Base-by-base conservation (phyloP, 1,140 invertebrate species). In the Drosophila equinoxialis region DNA sequence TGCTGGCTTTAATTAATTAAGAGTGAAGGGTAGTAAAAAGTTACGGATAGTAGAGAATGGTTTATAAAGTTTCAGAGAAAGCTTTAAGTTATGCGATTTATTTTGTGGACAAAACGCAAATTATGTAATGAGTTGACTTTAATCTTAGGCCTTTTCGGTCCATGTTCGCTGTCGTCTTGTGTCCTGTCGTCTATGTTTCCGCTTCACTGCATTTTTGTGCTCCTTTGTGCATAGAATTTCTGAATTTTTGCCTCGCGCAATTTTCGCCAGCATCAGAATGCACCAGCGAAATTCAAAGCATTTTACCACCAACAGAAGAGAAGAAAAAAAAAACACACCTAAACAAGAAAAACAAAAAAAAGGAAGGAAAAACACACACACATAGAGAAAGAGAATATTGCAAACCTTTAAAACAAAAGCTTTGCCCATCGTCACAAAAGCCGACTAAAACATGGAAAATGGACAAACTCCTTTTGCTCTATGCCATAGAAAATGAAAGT, bases 251-350 rank as follows among this genome's bases (percentile, higher is more conserved):
- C 45, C 45, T 51, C 71, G 81, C 81, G 70, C 81, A 80, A 84
- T 79, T 84, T 84, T 80, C 45, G 66, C 63, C 76, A 82, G 87
- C 79, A 82, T 82, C 64, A 87, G 75, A 86, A 82, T 87, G 79
- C 83, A 89, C 69, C 73, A 64, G 79, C 68, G 64, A 78, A 80
- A 84, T 89, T 87, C 84, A 87, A 87, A 81, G 84, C 74, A 84
- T 81, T 77, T 65, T 39, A 23, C 37, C 20, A 51, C 13, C 41
- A 33, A 39, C 63, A n/a, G 55, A 59, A 74, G 71, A 67, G 62
- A 69, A 48, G 20, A 58, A 17, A n/a, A 54, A 11, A 37, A 13
- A 7, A 10, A 48, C 58, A 55, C 68, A 64, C 63, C 67, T 37
- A 62, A 59, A 55, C 65, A 6, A 13, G 6, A 39, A 35, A 54